A percentile compares a stretch with the other conserved stretches of the same genome.
Evolutionary conservation across 1,140 invertebrate species (phyloP).

Genomic region (Drosophila athabasca): DNA sequence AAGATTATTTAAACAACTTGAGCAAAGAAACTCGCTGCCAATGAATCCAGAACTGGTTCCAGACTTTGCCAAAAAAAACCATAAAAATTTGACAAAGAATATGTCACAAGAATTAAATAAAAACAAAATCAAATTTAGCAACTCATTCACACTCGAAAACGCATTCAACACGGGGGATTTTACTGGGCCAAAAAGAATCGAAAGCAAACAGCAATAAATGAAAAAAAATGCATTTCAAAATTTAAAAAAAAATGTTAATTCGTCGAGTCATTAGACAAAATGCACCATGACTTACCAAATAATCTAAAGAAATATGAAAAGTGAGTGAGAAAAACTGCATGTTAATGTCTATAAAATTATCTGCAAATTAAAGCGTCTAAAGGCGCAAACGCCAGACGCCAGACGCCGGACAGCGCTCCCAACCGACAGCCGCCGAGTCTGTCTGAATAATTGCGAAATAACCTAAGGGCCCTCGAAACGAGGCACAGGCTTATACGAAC

Average conservation of each 20-base stretch:
- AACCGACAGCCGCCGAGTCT: slow-evolving; percentile 29
- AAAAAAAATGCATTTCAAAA: slow-evolving; percentile 28
- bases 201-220: slow-evolving; percentile 37
- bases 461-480: slow-evolving; percentile 68
- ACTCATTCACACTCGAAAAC: slow-evolving; percentile 34
- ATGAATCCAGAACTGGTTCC: slow-evolving; percentile 54
- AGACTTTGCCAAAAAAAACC: slow-evolving; percentile 18
- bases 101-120: slow-evolving; percentile 31
- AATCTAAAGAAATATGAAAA: slow-evolving; percentile 63
- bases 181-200: slow-evolving; percentile 31
- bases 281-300: slow-evolving; percentile 75
- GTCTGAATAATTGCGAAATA: slow-evolving; percentile 63
- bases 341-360: slow-evolving; percentile 78
- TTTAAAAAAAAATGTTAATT: slow-evolving; percentile 47
- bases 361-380: slow-evolving; percentile 74
- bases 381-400: slow-evolving; percentile 41
- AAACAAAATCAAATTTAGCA: slow-evolving; percentile 29
- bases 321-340: slow-evolving; percentile 66
- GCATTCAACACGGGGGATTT: slow-evolving; percentile 36
- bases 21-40: slow-evolving; percentile 35
- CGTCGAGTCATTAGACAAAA: slow-evolving; percentile 74
- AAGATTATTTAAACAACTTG: slow-evolving; percentile 46
- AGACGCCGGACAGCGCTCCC: slow-evolving; percentile 13
- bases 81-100: slow-evolving; percentile 29
- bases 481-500: slow-evolving; percentile 44